A percentile compares a stretch with the other conserved stretches of the same genome.
Evolutionary conservation across 2,113 vertebrate genomes (phyloP).

Genomic region (Bettongia penicillata): DNA sequence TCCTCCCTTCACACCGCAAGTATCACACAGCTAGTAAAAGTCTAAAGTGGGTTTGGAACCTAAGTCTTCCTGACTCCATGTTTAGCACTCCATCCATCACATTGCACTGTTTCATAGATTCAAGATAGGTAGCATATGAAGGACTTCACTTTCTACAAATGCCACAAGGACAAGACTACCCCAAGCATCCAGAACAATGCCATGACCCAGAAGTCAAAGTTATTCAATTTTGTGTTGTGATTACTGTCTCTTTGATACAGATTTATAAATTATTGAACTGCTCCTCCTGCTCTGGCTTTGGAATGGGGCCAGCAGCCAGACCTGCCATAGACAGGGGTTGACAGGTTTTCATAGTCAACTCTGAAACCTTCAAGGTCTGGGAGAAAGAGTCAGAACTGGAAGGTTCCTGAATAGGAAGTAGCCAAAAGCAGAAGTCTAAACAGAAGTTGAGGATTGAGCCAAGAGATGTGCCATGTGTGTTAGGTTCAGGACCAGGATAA

Average conservation of each 20-base stretch:
- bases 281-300: too few relatives aligned
- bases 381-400: not conserved
- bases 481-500: not conserved
- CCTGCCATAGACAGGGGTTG: too few relatives aligned
- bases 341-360: too few relatives aligned
- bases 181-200: not conserved
- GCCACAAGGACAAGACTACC: not conserved
- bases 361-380: not conserved
- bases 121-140: not conserved
- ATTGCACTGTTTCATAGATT: not conserved
- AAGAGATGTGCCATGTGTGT: not conserved
- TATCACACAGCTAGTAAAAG: not conserved
- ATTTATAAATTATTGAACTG: too few relatives aligned
- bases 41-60: not conserved
- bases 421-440: not conserved
- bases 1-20: not conserved
- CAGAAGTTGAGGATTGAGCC: too few relatives aligned
- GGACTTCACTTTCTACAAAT: not conserved
- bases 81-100: not conserved
- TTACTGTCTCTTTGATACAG: not conserved
- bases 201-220: not conserved
- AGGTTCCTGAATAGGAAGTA: not conserved
- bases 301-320: too few relatives aligned
- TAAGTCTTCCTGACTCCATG: not conserved
- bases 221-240: not conserved